phyloP scores from a whole-genome alignment of 2,113 vertebrate genomes.

The Proteles cristata region DNA sequence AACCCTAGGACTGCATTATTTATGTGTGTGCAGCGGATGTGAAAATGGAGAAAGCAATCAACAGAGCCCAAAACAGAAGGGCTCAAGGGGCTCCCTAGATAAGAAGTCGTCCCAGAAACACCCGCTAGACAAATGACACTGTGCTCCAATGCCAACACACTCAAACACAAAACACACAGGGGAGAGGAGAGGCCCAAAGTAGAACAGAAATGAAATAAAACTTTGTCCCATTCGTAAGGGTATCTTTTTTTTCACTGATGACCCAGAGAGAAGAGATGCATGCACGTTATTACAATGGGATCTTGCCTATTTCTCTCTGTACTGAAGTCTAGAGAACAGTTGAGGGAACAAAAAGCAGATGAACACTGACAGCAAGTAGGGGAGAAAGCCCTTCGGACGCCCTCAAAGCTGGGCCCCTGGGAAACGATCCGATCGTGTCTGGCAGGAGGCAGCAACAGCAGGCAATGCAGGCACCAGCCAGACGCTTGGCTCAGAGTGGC shows the following conservation, averaged over 20 bases:
- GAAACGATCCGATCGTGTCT: background rate
- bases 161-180: background rate
- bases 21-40: background rate
- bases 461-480: too few relatives aligned
- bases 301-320: background rate
- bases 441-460: accelerated
- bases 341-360: background rate
- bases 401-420: too few relatives aligned
- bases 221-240: background rate
- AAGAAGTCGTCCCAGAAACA: background rate
- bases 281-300: background rate
- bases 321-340: background rate
- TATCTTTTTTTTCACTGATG: background rate
- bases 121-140: background rate
- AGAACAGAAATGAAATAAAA: background rate
- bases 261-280: background rate
- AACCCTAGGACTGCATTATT: background rate
- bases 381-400: background rate
- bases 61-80: background rate
- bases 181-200: too few relatives aligned
- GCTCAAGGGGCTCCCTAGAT: background rate
- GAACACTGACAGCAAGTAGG: background rate
- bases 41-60: background rate
- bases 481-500: background rate
- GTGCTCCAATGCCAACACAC: too few relatives aligned